phyloP scores from a whole-genome alignment of 2,797 vertebrate genomes.

The Crax fasciolata region DNA sequence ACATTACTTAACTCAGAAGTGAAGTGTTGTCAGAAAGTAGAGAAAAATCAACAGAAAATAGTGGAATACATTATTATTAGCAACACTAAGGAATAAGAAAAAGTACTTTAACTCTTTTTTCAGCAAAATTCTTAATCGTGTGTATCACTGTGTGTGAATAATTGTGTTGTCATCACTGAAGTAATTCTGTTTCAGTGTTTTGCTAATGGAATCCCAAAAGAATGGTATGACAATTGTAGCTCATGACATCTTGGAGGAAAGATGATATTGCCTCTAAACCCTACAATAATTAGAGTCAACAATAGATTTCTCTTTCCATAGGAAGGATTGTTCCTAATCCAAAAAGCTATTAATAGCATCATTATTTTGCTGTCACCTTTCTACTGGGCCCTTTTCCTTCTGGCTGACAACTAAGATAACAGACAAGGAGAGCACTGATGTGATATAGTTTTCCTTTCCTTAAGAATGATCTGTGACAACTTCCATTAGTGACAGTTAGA shows the following conservation, averaged over 20 bases:
- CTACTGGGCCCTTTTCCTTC: background rate
- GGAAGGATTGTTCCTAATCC: slow-evolving; percentile 30
- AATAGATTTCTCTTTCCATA: slow-evolving; percentile 18
- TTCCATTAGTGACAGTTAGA: background rate
- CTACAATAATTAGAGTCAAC: slow-evolving; percentile 20
- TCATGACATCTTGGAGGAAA: background rate
- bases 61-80: background rate
- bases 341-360: slow-evolving; percentile 18
- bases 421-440: slow-evolving; percentile 1
- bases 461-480: slow-evolving; percentile 25
- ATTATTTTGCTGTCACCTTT: slow-evolving; percentile 59
- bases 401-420: slow-evolving; percentile 46
- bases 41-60: background rate
- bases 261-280: background rate
- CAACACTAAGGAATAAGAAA: background rate
- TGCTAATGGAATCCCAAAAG: background rate
- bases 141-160: background rate
- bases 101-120: background rate
- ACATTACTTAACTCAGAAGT: background rate
- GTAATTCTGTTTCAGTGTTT: background rate
- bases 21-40: background rate
- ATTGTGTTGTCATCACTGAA: background rate
- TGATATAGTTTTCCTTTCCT: slow-evolving; percentile 16
- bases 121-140: background rate
- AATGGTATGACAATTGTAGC: accelerated